Evolutionary conservation across 1,140 invertebrate species (phyloP).

Genomic region (Radopholus similis): DNA sequence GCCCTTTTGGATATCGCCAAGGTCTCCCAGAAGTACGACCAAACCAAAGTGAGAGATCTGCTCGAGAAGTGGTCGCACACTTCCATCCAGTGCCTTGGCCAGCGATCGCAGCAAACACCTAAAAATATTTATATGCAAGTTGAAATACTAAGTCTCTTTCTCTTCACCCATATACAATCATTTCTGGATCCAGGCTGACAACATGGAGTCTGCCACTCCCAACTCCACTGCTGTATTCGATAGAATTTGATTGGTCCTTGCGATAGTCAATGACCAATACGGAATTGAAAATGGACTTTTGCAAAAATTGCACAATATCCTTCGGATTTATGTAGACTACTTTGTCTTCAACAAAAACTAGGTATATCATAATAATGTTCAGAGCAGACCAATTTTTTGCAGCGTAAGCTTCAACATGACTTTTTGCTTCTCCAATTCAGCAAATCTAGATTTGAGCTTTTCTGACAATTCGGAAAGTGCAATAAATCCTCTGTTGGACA

Average conservation of each 20-base stretch:
- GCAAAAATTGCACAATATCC: too few species aligned
- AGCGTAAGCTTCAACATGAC: too few species aligned
- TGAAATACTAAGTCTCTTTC: too few species aligned
- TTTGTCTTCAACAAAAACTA: too few species aligned
- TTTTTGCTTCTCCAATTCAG: not conserved
- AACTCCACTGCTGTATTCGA: not conserved
- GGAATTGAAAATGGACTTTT: too few species aligned
- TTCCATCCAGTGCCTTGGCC: constrained; percentile 7
- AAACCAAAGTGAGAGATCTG: constrained; percentile 14
- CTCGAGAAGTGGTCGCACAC: constrained; percentile 3
- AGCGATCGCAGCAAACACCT: constrained; percentile 1
- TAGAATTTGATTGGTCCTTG: not conserved
- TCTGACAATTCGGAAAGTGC: not conserved
- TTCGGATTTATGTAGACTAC: too few species aligned
- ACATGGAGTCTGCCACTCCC: not conserved
- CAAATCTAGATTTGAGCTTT: not conserved
- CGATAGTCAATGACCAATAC: constrained; percentile 7
- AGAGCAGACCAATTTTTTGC: too few species aligned
- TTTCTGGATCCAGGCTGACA: not conserved
- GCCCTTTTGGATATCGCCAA: not conserved
- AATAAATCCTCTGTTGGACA: not conserved
- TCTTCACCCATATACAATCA: constrained; percentile 4
- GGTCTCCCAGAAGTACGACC: constrained; percentile 13
- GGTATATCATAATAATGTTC: too few species aligned
- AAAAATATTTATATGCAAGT: too few species aligned